These are phyloP conservation scores for Carduelis carduelis DNA, from an alignment of 2,797 vertebrate genomes.

Conservation along the genomic window DNA sequence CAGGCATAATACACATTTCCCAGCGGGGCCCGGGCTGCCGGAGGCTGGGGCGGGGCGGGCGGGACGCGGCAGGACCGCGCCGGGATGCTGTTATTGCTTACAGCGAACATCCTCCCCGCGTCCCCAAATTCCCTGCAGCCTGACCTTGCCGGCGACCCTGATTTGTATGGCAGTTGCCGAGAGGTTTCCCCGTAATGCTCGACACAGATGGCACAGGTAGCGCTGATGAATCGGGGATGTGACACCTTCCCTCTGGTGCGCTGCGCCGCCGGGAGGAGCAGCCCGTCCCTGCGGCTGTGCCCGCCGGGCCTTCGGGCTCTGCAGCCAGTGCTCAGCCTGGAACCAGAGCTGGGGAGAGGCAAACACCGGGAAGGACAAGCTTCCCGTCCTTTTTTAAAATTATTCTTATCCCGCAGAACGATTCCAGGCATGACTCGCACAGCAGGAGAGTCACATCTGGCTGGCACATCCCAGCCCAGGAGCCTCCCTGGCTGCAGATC, in stretches of 20 bases:
- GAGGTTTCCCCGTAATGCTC: constrained; percentile 80
- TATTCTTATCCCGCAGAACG: accelerated
- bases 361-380: accelerated
- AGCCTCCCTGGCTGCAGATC: background rate
- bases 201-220: constrained; percentile 88
- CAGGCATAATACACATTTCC: constrained; percentile 98
- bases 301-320: accelerated
- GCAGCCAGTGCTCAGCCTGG: background rate
- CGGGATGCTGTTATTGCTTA: constrained; percentile 78
- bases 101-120: constrained; percentile 84
- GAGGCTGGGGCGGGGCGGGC: constrained; percentile 78
- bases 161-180: constrained; percentile 88
- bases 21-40: constrained; percentile 86
- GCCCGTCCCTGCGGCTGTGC: background rate
- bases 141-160: constrained; percentile 85
- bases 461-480: background rate
- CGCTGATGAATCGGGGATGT: background rate
- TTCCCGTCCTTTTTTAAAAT: accelerated
- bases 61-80: constrained; percentile 74
- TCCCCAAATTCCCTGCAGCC: constrained; percentile 82
- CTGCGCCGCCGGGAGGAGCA: constrained; percentile 11
- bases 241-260: constrained; percentile 4
- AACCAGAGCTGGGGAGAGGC: accelerated
- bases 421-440: accelerated
- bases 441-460: background rate